Base-by-base conservation (phyloP, 2,113 vertebrate genomes). In the Fulica atra region DNA sequence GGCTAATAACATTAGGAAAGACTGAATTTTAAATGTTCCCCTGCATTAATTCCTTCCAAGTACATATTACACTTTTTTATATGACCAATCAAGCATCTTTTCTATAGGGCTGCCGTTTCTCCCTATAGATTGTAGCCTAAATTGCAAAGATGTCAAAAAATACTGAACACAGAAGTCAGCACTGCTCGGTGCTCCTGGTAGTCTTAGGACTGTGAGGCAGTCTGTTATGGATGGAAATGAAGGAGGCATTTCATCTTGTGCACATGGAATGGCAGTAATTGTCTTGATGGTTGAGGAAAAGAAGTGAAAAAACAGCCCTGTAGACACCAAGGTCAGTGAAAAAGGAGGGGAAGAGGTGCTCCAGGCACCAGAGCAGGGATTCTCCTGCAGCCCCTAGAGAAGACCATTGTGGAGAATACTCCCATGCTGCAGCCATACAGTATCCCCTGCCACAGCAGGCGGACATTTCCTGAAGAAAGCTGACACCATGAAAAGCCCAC, bases 401-500 rank as follows among this genome's bases (percentile, higher is more conserved):
- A 44, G 77, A 20, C 11, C 24, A 18, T 7, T 2, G 26, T 35
- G 16, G 11, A 81, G 59, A 5, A 33, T 29, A 50, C 7, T 35
- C 2, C 8, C 64, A 26, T 0, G 5, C 64, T 35, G 31, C 8
- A 60, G 8, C 21, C 10, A 6, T 13, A 46, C 25, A 35, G 36
- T 33, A n/a, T 9, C 9, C 23, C 15, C 16, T 0, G 2, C 8
- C 64, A 24, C 35, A 82, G 70, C 7, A 53, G 26, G 23, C 53
- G 57, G 35, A 2, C 9, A 26, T 50, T 15, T 72, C 56, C 69
- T 36, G 17, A 80, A 59, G 42, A 46, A 92, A 69, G 28, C 1
- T 81, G 16, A 21, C 0, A 0, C 38, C 42, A 17, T 8, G 42
- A 13, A 69, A 5, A 81, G 9, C 14, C 33, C 33, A 40, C 2